phyloP scores from a whole-genome alignment of 2,797 vertebrate species.

The Etheostoma perlongum region DNA sequence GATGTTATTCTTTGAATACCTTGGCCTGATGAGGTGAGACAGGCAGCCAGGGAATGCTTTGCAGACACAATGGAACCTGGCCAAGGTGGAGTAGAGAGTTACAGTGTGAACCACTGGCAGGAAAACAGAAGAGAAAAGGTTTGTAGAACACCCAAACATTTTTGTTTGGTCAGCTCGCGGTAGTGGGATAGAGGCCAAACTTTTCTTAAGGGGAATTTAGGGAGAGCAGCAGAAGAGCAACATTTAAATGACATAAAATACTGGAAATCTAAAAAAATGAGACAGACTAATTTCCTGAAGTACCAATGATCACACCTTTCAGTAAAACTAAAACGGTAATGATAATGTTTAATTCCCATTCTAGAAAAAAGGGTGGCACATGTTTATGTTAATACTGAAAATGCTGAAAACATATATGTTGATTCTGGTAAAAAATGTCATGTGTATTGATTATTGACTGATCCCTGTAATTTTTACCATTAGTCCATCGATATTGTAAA shows the following conservation, averaged over 20 bases:
- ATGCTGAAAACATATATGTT: background rate
- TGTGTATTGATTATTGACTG: background rate
- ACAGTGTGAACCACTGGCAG: constrained; percentile 62
- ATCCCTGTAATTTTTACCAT: background rate
- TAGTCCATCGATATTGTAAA: background rate
- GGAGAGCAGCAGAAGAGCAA: constrained; percentile 5
- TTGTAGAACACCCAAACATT: constrained; percentile 69
- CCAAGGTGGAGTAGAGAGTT: constrained; percentile 60
- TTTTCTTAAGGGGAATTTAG: constrained; percentile 54
- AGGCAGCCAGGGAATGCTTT: constrained; percentile 53
- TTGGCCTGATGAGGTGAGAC: constrained; percentile 58
- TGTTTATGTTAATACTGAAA: background rate
- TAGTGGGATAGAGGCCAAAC: constrained; percentile 40
- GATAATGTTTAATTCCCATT: background rate
- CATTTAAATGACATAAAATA: constrained; percentile 16
- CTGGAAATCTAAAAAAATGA: constrained; percentile 20
- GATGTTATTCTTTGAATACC: constrained; percentile 59
- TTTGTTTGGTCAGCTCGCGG: constrained; percentile 59
- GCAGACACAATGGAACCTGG: constrained; percentile 69
- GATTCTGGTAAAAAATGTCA: background rate
- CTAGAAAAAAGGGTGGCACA: background rate
- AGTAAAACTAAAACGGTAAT: constrained; percentile 1
- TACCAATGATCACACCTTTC: background rate
- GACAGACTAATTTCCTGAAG: constrained; percentile 1
- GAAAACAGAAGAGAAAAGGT: constrained; percentile 44